Evolutionary conservation across 2,113 vertebrate genomes (phyloP), one percentile per base, ranked within the genome.

Genomic region (Scomber colias): DNA sequence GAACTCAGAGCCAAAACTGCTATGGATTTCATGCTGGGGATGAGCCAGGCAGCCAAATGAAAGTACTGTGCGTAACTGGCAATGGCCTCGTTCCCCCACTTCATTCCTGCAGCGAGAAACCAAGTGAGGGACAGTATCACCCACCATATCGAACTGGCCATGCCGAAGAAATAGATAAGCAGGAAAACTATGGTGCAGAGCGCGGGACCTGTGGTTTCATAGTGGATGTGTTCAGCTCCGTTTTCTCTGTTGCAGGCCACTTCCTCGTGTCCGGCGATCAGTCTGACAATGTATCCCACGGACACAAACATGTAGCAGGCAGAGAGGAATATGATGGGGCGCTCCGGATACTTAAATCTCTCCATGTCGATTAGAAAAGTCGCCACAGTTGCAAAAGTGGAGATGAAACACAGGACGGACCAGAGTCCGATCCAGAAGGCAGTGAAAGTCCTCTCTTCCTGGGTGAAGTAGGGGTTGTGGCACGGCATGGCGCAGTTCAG

Each of bases 131-230:
- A 96, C 70, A 97, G 93, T 31, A 97, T 96, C 16, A 97, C 96
- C 97, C 97, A 97, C 97, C 96, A 97, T 92, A 97, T 96, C 72
- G 96, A 96, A 90, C 95, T 96, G 86, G 97, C 97, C 97, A 97
- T 97, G 89, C 96, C 96, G 67, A 97, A 97, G 85, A 97, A 97
- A 84, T 97, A 97, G 6, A 97, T 93, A 4, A 98, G 94, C 72
- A 99, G 90, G 87, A 99, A 99, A 40, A 99, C 97, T 6, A 99
- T 88, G 3, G 97, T 99, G 93, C 97, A 98, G 0, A 98, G 95
- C 8, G 97, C 97, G 0, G 97, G 97, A 16, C 97, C 97, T 0
- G 96, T 97, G 82, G 96, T 97, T 75, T 97, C 97, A 31, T 98
- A 98, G 81, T 96, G 96, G 84, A 97, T 94, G 81, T 94, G 90